Evolutionary conservation across 2,113 vertebrate species (phyloP).

Genomic region (Hypocryptadius cinnamomeus): DNA sequence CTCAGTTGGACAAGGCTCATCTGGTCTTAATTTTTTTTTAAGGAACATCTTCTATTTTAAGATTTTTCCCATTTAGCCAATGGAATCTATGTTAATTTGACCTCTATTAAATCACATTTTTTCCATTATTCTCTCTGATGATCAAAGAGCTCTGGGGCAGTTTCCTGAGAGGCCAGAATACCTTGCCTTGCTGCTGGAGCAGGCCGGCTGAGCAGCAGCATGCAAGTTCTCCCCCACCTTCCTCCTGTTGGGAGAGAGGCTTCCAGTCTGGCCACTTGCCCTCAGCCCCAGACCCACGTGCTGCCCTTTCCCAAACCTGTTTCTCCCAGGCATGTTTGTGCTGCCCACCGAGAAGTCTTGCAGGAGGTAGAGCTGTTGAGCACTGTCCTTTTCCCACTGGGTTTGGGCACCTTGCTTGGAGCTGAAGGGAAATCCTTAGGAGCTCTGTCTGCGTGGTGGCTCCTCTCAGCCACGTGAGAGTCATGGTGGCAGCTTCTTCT

Average conservation of each 20-base stretch:
- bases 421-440: background rate
- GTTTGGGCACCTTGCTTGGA: background rate
- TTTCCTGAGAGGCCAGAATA: background rate
- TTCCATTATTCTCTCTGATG: conserved; percentile 6
- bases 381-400: fast-evolving
- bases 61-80: conserved; percentile 1
- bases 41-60: conserved; percentile 56
- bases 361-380: background rate
- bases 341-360: fast-evolving
- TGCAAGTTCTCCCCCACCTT: background rate
- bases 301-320: background rate
- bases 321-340: background rate
- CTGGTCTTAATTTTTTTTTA: conserved; percentile 59
- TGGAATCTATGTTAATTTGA: conserved; percentile 1
- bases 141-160: conserved; percentile 16
- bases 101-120: background rate
- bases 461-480: background rate
- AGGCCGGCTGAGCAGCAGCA: background rate
- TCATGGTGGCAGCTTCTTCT: background rate
- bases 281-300: fast-evolving
- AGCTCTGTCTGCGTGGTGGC: background rate
- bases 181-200: background rate
- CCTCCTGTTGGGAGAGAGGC: background rate
- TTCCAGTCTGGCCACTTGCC: background rate
- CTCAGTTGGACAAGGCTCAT: conserved; percentile 51